Base-by-base conservation (phyloP, 2,888 invertebrate genomes). In the Salpingus planirostris region DNA sequence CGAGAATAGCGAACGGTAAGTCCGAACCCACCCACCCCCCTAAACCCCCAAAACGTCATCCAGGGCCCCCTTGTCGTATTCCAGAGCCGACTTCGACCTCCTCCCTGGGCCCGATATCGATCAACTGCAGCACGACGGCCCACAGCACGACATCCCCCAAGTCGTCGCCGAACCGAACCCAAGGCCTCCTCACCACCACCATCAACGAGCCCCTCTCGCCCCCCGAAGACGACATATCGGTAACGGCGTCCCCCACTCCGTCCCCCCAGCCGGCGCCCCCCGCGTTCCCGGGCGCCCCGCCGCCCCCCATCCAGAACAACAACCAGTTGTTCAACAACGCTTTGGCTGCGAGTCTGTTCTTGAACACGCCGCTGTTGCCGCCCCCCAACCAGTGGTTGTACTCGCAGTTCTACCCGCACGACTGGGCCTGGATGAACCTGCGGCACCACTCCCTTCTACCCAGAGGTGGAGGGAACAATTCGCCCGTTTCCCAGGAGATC, bases 351-450 rank as follows among this genome's bases (percentile, higher is more conserved):
- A 80, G 80, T 57, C 65, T 84, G 28, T 83, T 84, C 54, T 68
- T 84, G 21, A 83, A 84, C 54, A 75, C 81, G 3, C 83, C 83
- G 0, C 65, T 84, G 8, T 62, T 84, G 39, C 84, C 83, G 1
- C 80, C 82, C 1, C 82, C 82, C 3, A 79, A 79, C 21, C 83
- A 83, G 38, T 84, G 83, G 84, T 62, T 84, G 3, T 84, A 84
- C 52, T 80, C 81, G 0, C 84, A 84, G 52, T 66, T 85, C 1
- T 84, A 84, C 54, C 78, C 78, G 30, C 76, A 77, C 46, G 80
- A 80, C 38, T 76, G 80, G 67, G 67, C 70, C 2, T 81, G 81
- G 81, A 68, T 82, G 54, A 67, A 71, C 15, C 61, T 68, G 27
- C 60, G 68, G 11, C 61, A 60, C 35, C 59, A 53, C 11, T 35